phyloP scores from a whole-genome alignment of 2,888 invertebrate species.

The Drepanosiphum platanoidis region DNA sequence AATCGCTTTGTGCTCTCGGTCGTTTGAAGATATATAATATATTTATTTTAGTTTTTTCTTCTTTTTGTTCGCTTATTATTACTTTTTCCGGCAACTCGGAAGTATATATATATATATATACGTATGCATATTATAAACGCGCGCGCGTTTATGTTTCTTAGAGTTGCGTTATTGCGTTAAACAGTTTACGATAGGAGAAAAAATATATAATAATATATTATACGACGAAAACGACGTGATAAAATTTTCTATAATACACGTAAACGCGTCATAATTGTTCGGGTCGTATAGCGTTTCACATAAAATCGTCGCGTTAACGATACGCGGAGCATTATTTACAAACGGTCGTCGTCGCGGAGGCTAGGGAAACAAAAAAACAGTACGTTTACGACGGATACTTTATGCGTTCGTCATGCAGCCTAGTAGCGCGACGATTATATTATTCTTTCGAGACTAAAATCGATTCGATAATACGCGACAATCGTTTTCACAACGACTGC shows the following conservation, averaged over 20 bases:
- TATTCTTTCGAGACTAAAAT: too few species aligned
- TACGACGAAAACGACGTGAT: neutral
- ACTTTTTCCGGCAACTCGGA: neutral
- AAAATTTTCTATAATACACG: neutral
- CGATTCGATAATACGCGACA: too few species aligned
- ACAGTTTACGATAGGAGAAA: neutral
- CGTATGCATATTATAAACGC: neutral
- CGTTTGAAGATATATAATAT: neutral
- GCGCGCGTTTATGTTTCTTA: neutral
- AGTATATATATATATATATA: neutral
- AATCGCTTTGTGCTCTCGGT: neutral
- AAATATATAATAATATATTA: neutral
- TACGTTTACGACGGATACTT: neutral
- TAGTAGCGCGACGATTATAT: too few species aligned
- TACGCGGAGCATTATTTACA: neutral
- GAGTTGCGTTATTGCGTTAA: neutral
- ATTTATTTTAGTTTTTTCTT: neutral
- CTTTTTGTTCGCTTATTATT: neutral
- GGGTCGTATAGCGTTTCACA: neutral
- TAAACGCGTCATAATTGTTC: neutral
- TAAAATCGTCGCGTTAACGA: neutral
- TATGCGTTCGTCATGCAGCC: too few species aligned
- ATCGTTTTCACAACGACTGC: too few species aligned
- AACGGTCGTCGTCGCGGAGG: neutral
- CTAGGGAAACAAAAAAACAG: neutral